Conservation (phyloP, 2,888 invertebrate species). For the Thyatira batis region DNA sequence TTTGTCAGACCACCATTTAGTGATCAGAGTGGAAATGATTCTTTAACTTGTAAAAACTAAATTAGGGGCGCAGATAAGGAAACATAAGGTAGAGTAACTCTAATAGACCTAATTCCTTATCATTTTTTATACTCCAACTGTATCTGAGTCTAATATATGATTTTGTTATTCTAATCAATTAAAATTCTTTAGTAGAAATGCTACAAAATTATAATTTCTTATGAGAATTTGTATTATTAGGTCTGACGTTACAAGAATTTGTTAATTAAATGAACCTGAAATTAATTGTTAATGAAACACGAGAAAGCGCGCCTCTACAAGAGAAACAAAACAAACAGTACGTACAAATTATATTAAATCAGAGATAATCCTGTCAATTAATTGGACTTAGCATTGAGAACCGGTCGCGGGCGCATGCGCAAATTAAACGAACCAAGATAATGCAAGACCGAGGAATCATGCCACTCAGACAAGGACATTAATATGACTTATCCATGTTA, state of each 20-base stretch:
- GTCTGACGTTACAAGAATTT: constrained; percentile 10
- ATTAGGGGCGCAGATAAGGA: too few species aligned
- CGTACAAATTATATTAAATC: constrained; percentile 80
- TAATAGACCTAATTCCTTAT: too few species aligned
- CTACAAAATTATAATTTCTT: constrained; percentile 11
- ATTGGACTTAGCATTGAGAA: constrained; percentile 78
- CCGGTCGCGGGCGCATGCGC: constrained; percentile 75
- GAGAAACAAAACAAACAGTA: constrained; percentile 75
- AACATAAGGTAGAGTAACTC: too few species aligned
- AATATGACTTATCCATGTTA: constrained; percentile 48
- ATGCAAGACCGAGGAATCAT: constrained; percentile 52
- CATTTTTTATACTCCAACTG: too few species aligned
- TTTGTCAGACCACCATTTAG: not conserved
- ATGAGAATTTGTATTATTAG: constrained; percentile 3
- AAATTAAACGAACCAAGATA: constrained; percentile 63
- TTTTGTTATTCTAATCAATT: not conserved
- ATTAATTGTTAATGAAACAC: constrained; percentile 50
- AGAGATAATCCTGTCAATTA: constrained; percentile 82
- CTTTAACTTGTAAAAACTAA: too few species aligned
- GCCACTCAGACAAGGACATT: constrained; percentile 47
- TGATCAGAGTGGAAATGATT: too few species aligned
- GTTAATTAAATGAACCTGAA: constrained; percentile 37
- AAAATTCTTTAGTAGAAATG: not conserved
- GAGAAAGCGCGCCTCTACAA: constrained; percentile 47
- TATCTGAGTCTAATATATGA: not conserved